A percentile compares a stretch with the other conserved stretches of the same genome.
Conservation (phyloP, 2,113 vertebrate species). For the Falcunculus frontatus region DNA sequence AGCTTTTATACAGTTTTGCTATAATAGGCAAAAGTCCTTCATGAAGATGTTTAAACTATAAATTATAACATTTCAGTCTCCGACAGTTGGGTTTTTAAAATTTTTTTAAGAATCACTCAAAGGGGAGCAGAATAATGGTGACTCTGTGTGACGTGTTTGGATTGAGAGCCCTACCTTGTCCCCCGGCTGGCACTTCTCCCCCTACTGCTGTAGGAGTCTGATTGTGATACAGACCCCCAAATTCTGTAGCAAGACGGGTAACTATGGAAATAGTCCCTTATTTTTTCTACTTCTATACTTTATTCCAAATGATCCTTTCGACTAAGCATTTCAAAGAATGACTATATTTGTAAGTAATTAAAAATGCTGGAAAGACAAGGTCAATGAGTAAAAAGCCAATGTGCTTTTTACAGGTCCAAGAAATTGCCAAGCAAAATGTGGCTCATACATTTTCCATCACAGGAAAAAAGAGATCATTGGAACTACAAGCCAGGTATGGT, state of each 20-base stretch:
- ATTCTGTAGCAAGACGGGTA: not conserved
- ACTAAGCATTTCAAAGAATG: not conserved
- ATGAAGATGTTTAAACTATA: not conserved
- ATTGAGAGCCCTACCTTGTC: not conserved
- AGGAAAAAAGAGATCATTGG: constrained; percentile 88
- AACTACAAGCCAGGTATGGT: constrained; percentile 88
- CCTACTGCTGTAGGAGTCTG: not conserved
- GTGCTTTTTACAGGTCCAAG: constrained; percentile 82
- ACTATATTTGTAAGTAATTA: not conserved
- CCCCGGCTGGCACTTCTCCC: not conserved
- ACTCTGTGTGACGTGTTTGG: not conserved
- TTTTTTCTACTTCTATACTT: not conserved
- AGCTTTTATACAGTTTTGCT: not conserved
- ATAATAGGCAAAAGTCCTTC: not conserved
- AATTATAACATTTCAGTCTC: not conserved
- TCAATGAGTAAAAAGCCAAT: not conserved
- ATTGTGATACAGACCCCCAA: not conserved
- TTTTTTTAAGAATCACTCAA: not conserved
- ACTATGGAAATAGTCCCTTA: not conserved
- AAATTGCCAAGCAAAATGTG: constrained; percentile 84
- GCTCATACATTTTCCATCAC: constrained; percentile 85
- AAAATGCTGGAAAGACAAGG: not conserved
- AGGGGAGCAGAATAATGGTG: not conserved
- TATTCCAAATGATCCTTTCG: not conserved
- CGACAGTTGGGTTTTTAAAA: not conserved